Conservation (phyloP, 1,140 invertebrate species). For the Ceratosolen solmsi region DNA sequence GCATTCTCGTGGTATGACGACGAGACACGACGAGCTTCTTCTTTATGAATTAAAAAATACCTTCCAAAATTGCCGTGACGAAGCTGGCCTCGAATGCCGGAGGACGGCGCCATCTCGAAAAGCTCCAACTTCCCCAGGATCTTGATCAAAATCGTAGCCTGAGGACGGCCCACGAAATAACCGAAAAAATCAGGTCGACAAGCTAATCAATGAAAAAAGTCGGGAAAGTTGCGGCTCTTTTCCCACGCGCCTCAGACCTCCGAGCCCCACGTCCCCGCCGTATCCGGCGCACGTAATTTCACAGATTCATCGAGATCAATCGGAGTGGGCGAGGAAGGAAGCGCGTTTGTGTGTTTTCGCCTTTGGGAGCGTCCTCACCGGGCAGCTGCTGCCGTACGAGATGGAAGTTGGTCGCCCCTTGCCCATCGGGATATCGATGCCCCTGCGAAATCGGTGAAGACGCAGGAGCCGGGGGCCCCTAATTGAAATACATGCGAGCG, state of each 20-base stretch:
- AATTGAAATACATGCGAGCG: conserved; percentile 48
- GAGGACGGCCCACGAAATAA: background rate
- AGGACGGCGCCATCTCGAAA: too few species aligned
- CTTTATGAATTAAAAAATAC: too few species aligned
- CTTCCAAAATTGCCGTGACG: too few species aligned
- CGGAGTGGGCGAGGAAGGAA: background rate
- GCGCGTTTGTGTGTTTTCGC: background rate
- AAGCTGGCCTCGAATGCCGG: too few species aligned
- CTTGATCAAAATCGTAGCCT: too few species aligned
- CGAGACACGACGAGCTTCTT: too few species aligned
- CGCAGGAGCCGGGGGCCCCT: conserved; percentile 36
- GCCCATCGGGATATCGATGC: background rate
- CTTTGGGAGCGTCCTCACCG: background rate
- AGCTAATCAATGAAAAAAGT: background rate
- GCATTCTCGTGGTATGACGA: too few species aligned
- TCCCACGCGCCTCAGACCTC: conserved; percentile 33
- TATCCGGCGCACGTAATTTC: conserved; percentile 4
- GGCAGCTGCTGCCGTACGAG: conserved; percentile 31
- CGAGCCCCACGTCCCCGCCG: background rate
- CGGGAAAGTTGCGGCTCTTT: background rate
- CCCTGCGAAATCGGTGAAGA: conserved; percentile 10
- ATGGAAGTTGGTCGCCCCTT: background rate
- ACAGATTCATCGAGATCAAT: conserved; percentile 4
- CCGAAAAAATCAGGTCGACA: background rate
- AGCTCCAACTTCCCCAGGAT: too few species aligned